Percentiles rank a stretch among this genome's conserved stretches.
phyloP scores from a whole-genome alignment of 2,888 invertebrate genomes.

The Philhelius pedissequus region DNA sequence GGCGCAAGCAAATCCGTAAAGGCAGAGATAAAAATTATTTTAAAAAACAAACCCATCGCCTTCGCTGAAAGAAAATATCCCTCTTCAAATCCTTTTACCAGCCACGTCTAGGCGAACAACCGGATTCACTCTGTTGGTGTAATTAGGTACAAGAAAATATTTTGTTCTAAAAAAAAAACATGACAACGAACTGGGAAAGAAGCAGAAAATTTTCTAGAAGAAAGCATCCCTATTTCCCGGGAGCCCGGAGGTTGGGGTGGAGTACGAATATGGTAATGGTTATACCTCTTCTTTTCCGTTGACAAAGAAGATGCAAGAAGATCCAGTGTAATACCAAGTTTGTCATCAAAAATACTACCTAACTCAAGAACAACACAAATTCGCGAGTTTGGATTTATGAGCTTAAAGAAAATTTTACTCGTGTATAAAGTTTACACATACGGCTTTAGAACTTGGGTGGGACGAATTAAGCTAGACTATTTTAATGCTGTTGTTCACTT shows the following conservation, averaged over 20 bases:
- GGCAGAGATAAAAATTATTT: slow-evolving; percentile 42
- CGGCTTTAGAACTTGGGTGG: neutral
- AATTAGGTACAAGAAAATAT: slow-evolving; percentile 62
- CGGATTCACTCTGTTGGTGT: slow-evolving; percentile 48
- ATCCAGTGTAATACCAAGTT: slow-evolving; percentile 25
- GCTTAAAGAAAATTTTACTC: neutral
- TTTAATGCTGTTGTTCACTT: too few species aligned
- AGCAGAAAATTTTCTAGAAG: neutral
- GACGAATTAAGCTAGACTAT: neutral
- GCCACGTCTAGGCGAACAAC: slow-evolving; percentile 40
- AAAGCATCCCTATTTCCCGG: neutral
- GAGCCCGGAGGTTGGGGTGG: neutral
- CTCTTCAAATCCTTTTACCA: slow-evolving; percentile 42
- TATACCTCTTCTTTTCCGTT: neutral
- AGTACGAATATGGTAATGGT: neutral
- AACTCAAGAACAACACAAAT: neutral
- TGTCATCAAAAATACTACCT: slow-evolving; percentile 16
- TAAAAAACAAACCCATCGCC: slow-evolving; percentile 11
- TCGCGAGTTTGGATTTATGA: slow-evolving; percentile 1
- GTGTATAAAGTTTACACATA: neutral
- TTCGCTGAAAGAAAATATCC: slow-evolving; percentile 37
- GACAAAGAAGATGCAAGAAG: slow-evolving; percentile 13
- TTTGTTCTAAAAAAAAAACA: slow-evolving; percentile 17
- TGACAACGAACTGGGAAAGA: neutral
- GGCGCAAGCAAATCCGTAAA: slow-evolving; percentile 34